Evolutionary conservation across 1,140 invertebrate genomes (phyloP), one percentile per base, ranked within the genome.

Genomic region (Zophobas atratus): DNA sequence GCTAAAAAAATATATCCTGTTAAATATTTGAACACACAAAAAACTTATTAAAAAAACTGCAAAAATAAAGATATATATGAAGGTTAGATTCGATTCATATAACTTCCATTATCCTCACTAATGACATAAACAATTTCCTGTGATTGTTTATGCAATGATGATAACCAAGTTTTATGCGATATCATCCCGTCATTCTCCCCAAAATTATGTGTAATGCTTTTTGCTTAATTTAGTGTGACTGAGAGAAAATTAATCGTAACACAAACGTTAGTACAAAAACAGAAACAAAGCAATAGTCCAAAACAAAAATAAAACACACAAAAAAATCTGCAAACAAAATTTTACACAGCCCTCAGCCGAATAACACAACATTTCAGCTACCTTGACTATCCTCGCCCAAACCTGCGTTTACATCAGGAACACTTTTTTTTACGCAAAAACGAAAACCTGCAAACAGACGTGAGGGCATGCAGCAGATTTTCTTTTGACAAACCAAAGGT

Each of bases 311-410:
- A 76, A 76, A 76, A 8, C 49, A 76, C 35, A 41, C 53, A 67
- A 34, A 55, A 35, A 55, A 55, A 60, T 73, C 32, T 51, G 35
- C 36, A 70, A 55, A 48, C 60, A 51, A 70, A 55, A 48, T 46
- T 49, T 56, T 6, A 71, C 43, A 51, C 48, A 60, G 60, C 39
- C 60, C 60, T 67, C 20, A 5, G 49, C 56, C 48, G 70, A 72
- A 34, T 72, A 56, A 63, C 33, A 72, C 55, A 67, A 67, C 6
- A 43, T 4, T 20, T n/a, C 20, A 20, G 20, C 35, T 78, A 78
- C 77, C 77, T 78, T 75, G 77, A 51, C 60, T 51, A 36, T 78
- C 72, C 46, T 70, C 77, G 38, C 56, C 6, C 38, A 48, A 67
- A 43, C 33, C 60, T 67, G 43, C 36, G 36, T 20, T 36, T 60